These are phyloP conservation scores for Drosophila buzzatii DNA, from an alignment of 2,888 invertebrate genomes.

Conservation along the genomic window DNA sequence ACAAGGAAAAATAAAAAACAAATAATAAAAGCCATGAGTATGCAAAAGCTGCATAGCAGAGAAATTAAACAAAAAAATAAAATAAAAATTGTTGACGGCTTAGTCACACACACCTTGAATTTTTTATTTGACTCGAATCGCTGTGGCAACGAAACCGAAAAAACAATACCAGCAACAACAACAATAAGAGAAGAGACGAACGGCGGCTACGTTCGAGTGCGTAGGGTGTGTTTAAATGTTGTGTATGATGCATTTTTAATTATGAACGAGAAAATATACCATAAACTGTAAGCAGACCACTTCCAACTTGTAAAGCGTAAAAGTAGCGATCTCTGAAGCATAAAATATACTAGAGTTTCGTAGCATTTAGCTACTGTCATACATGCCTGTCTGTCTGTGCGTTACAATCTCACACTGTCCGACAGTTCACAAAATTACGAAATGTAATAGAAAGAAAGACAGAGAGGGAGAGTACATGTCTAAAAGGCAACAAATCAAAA, in stretches of 20 bases:
- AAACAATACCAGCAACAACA: slow-evolving; percentile 17
- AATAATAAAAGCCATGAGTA: slow-evolving; percentile 62
- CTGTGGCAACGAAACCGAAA: slow-evolving; percentile 68
- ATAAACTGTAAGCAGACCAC: slow-evolving; percentile 45
- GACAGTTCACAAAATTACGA: slow-evolving; percentile 55
- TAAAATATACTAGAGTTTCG: slow-evolving; percentile 54
- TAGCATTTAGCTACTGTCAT: slow-evolving; percentile 36
- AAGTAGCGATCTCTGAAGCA: slow-evolving; percentile 67
- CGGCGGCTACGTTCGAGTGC: slow-evolving; percentile 55
- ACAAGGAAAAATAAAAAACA: slow-evolving; percentile 35
- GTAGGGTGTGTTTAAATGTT: slow-evolving; percentile 67
- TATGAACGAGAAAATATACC: slow-evolving; percentile 62
- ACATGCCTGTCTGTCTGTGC: slow-evolving; percentile 10
- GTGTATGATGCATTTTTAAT: slow-evolving; percentile 75
- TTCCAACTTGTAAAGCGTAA: slow-evolving; percentile 47
- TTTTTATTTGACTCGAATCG: slow-evolving; percentile 51
- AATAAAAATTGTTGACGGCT: slow-evolving; percentile 69
- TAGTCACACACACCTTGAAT: slow-evolving; percentile 81
- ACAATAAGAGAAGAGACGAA: slow-evolving; percentile 35
- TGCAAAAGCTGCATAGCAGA: slow-evolving; percentile 62
- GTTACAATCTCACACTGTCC: slow-evolving; percentile 56
- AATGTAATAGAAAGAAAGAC: slow-evolving; percentile 27
- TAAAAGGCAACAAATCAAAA: slow-evolving; percentile 66
- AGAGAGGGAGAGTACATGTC: slow-evolving; percentile 8
- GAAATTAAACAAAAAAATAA: slow-evolving; percentile 57